Evolutionary conservation across 2,113 vertebrate genomes (phyloP).

Genomic region (Nothobranchius kuhntae): DNA sequence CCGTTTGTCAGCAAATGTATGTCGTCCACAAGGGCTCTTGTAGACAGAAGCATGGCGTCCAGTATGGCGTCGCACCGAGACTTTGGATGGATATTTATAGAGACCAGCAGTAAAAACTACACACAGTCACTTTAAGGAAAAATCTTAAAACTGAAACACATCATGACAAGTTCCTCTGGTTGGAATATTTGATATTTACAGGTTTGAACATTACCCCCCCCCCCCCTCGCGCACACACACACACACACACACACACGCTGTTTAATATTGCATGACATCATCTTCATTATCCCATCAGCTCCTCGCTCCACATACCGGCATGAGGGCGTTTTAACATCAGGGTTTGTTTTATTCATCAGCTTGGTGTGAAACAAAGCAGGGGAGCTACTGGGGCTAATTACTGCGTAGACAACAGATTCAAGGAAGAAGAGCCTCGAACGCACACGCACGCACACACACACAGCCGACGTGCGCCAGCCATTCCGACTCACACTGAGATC

Average conservation of each 20-base stretch:
- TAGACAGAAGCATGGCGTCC: too few relatives aligned
- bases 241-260: background rate
- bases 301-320: background rate
- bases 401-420: conserved; percentile 29
- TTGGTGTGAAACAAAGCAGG: conserved; percentile 32
- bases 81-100: too few relatives aligned
- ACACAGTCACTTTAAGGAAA: too few relatives aligned
- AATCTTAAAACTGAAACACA: too few relatives aligned
- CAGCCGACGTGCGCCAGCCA: too few relatives aligned
- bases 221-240: background rate
- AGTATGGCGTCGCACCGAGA: too few relatives aligned
- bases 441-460: background rate
- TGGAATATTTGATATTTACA: conserved; percentile 17
- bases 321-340: conserved; percentile 13
- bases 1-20: too few relatives aligned
- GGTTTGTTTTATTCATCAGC: conserved; percentile 55
- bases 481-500: too few relatives aligned
- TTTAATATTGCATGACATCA: conserved; percentile 45
- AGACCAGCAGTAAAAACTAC: too few relatives aligned
- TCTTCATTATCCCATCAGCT: conserved; percentile 34
- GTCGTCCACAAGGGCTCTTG: too few relatives aligned
- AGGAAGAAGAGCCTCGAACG: conserved; percentile 9
- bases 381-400: conserved; percentile 41
- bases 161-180: background rate
- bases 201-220: conserved; percentile 8